Base-by-base conservation (phyloP, 2,888 invertebrate species). In the Eustalomyia histrio region DNA sequence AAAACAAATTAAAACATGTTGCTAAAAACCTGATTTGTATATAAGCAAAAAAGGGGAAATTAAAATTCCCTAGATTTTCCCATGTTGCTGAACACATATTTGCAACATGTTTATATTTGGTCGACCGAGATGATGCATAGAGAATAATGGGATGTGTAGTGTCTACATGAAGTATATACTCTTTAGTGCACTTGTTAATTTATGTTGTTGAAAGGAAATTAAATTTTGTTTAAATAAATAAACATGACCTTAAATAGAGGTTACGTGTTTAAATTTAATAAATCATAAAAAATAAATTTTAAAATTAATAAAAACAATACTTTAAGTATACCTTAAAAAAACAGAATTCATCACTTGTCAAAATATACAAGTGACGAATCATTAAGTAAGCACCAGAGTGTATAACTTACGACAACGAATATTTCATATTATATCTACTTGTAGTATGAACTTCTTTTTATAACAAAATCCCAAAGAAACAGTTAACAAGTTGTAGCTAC, bases 211-310 rank as follows among this genome's bases (percentile, higher is more conserved):
- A 47, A 5, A 47, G 43, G 43, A 47, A n/a, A 47, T 47, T 47
- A 47, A 47, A 47, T 14, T 39, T 47, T 47, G n/a, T 47, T 47
- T 4, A 47, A n/a, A 47, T 47, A 47, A 2, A n/a, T 47, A 5
- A 47, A n/a, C 43, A 47, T 47, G 43, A 47, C 43, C 43, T 47
- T 47, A 47, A 47, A 47, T 47, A 47, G 43, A 47, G 43, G 43
- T 47, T 47, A 47, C 43, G 43, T 47, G n/a, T 47, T 47, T 47
- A n/a, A 39, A 47, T 47, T 47, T 47, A 47, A 47, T 47, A 47
- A 47, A 47, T 47, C 43, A 47, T 47, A 47, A 47, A 47, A 47
- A 47, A 47, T 47, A 47, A 47, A 14, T 43, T 14, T 14, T 47
- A 47, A 47, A 47, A 14, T n/a, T 47, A 12, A 39, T 10, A 6